phyloP scores from a whole-genome alignment of 2,113 vertebrate genomes.

The Pollachius pollachius region DNA sequence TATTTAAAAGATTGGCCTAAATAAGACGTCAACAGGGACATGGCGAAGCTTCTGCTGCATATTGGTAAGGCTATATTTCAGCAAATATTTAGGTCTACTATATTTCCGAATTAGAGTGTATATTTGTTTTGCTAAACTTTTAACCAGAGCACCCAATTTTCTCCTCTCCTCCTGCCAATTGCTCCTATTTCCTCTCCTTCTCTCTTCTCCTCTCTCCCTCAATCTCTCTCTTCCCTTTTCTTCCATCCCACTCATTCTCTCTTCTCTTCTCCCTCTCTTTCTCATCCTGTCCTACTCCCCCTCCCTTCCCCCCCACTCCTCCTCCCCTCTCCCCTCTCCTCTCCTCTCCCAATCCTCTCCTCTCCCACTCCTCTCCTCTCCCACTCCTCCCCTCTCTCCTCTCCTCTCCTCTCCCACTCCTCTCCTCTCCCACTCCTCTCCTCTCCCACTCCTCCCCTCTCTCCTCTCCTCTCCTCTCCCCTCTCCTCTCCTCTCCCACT shows the following conservation, averaged over 20 bases:
- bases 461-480: background rate
- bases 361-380: background rate
- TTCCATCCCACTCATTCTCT: background rate
- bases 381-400: background rate
- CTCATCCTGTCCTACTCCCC: background rate
- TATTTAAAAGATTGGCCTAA: conserved; percentile 9
- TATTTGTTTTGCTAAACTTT: too few relatives aligned
- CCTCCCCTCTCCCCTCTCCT: background rate
- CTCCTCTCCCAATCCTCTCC: background rate
- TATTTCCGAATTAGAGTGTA: background rate
- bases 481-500: background rate
- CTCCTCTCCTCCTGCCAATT: background rate
- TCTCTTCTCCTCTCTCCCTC: background rate
- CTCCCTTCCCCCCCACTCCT: background rate
- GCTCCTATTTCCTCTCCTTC: background rate
- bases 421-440: background rate
- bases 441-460: background rate
- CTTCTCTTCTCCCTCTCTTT: background rate
- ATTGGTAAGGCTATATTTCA: conserved; percentile 50
- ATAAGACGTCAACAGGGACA: conserved; percentile 32
- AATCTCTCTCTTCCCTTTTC: background rate
- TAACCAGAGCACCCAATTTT: too few relatives aligned
- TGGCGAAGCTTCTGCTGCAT: conserved; percentile 62
- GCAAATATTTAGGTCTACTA: background rate
- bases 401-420: background rate